Evolutionary conservation across 2,113 vertebrate genomes (phyloP).

Genomic region (Triplophysa rosa): DNA sequence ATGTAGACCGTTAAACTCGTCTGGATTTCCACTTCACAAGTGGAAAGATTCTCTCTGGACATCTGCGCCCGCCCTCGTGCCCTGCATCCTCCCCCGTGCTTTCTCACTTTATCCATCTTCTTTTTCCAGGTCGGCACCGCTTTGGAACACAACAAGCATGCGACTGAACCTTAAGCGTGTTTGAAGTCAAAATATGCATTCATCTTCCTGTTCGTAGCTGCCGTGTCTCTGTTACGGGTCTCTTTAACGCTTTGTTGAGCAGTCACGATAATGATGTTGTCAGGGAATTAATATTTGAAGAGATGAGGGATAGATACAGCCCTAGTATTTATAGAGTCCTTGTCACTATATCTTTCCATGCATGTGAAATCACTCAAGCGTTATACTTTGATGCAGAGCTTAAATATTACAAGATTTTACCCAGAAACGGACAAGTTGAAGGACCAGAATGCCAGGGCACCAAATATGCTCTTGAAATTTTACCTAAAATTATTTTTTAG

Average conservation of each 20-base stretch:
- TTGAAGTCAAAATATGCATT: slow-evolving; percentile 45
- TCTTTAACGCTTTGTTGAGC: slow-evolving; percentile 19
- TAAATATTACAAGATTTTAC: slow-evolving; percentile 17
- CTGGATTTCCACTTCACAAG: slow-evolving; percentile 60
- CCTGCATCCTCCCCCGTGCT: background rate
- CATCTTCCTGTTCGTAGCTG: slow-evolving; percentile 28
- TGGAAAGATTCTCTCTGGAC: slow-evolving; percentile 40
- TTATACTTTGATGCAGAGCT: slow-evolving; percentile 12
- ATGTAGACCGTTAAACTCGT: slow-evolving; percentile 45
- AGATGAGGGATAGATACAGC: background rate
- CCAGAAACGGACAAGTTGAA: slow-evolving; percentile 2
- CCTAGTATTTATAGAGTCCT: background rate
- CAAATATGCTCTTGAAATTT: slow-evolving; percentile 2
- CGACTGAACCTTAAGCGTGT: background rate
- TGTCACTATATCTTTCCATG: background rate
- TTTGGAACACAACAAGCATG: slow-evolving; percentile 43
- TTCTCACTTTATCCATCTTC: background rate
- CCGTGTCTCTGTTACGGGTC: background rate
- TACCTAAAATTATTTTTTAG: background rate
- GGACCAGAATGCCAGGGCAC: slow-evolving; percentile 3
- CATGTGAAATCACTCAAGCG: background rate
- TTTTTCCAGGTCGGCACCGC: slow-evolving; percentile 14
- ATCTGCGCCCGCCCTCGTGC: background rate
- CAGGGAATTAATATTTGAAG: slow-evolving; percentile 45
- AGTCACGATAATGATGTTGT: slow-evolving; percentile 45